Evolutionary conservation across 2,113 vertebrate species (phyloP).

Genomic region (Trogon surrucura): DNA sequence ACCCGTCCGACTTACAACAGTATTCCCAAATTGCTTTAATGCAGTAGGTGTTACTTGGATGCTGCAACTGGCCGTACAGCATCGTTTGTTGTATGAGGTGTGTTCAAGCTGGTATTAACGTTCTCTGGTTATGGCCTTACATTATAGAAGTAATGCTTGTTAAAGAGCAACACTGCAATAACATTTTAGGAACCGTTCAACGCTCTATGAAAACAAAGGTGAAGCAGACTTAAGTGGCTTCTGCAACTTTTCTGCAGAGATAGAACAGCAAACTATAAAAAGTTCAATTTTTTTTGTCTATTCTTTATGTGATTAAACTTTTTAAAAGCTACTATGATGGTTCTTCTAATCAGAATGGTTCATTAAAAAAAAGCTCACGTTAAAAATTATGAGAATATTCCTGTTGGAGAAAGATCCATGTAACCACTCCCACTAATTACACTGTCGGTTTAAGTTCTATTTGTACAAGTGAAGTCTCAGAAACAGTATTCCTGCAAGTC

Average conservation of each 20-base stretch:
- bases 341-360: not conserved
- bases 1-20: not conserved
- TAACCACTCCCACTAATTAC: not conserved
- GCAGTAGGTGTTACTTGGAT: not conserved
- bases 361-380: not conserved
- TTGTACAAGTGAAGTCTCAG: not conserved
- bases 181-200: not conserved
- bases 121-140: not conserved
- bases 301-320: not conserved
- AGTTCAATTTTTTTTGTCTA: not conserved
- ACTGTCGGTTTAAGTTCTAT: not conserved
- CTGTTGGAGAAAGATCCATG: not conserved
- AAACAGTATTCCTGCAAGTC: not conserved
- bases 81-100: not conserved
- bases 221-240: not conserved
- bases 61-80: conserved; percentile 19
- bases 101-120: not conserved
- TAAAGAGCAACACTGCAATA: not conserved
- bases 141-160: not conserved
- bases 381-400: not conserved
- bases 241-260: not conserved
- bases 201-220: not conserved
- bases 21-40: not conserved
- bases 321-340: not conserved
- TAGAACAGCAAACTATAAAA: not conserved